Base-by-base conservation (phyloP, 2,797 vertebrate species). In the Coluber constrictor region DNA sequence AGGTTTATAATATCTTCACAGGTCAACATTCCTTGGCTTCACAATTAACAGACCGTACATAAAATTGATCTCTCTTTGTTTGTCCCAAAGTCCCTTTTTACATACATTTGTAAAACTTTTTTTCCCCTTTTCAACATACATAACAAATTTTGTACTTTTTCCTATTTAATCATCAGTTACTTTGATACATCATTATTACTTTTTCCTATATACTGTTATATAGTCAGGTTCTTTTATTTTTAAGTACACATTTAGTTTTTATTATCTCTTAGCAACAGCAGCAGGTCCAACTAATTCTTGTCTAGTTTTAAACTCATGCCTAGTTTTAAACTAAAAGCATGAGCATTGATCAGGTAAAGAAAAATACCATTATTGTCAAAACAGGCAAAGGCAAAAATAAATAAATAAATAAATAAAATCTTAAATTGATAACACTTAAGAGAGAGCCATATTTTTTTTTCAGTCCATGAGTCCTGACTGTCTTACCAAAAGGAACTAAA, bases 181-280 rank as follows among this genome's bases (percentile, higher is more conserved):
- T 91, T 86, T 83, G 66, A 55, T 83, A 88, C 1, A 18, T 61
- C 74, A 66, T 60, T 60, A 25, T 47, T 60, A 20, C 47, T 63
- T 90, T 56, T 74, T 90, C 29, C 11, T 74, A 57, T 25, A 9
- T 18, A 37, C 15, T 90, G 20, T 56, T 92, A 23, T 29, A 57
- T 32, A 15, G 55, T 47, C 8, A 66, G 0, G 23, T 4, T 92
- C 13, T 61, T 47, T 92, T 89, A 47, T 55, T 70, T 90, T 92
- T 86, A 93, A 86, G 54, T 11, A 23, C 11, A 55, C 54, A 57
- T 87, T 87, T 90, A 74, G 70, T 94, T 90, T 88, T 27, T 66
- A 37, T 89, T 51, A 87, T 94, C 59, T 66, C 91, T 54, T 86
- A 91, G 93, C 91, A 92, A 91, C 89, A 63, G 37, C 23, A 23